A percentile compares a stretch with the other conserved stretches of the same genome.
Conservation (phyloP, 2,888 invertebrate genomes). For the Bombyx huttoni region DNA sequence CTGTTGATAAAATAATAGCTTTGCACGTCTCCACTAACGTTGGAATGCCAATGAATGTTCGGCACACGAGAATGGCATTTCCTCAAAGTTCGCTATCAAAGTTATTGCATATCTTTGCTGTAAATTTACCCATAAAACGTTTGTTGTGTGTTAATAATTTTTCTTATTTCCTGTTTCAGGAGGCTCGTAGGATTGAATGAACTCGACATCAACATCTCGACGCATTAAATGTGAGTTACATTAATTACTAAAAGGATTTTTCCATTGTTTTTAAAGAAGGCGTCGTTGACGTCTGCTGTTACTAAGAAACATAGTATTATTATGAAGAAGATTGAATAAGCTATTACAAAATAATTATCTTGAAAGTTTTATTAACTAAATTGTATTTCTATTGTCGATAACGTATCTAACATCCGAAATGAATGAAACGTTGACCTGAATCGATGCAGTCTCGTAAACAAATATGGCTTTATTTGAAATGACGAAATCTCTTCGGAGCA, state of each 20-base stretch:
- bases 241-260: slow-evolving; percentile 6
- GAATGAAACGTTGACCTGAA: slow-evolving; percentile 35
- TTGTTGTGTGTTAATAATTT: slow-evolving; percentile 4
- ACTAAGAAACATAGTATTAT: slow-evolving; percentile 18
- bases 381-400: slow-evolving; percentile 22
- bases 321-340: background rate
- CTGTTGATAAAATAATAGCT: slow-evolving; percentile 40
- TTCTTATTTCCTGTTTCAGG: slow-evolving; percentile 45
- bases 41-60: slow-evolving; percentile 3
- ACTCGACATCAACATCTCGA: slow-evolving; percentile 46
- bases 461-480: slow-evolving; percentile 9
- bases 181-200: slow-evolving; percentile 56
- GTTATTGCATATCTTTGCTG: background rate
- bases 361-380: slow-evolving; percentile 17
- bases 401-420: slow-evolving; percentile 25
- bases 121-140: background rate
- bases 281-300: slow-evolving; percentile 16
- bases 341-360: background rate
- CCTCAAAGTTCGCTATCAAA: slow-evolving; percentile 2
- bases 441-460: slow-evolving; percentile 19
- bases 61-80: slow-evolving; percentile 5
- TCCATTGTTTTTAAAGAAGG: slow-evolving; percentile 2
- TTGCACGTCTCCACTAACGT: slow-evolving; percentile 34
- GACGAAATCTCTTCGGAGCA: slow-evolving; percentile 7
- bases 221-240: slow-evolving; percentile 56